Percentiles rank a stretch among this genome's conserved stretches.
Evolutionary conservation across 2,797 vertebrate genomes (phyloP).

Genomic region (Sardinella longiceps): DNA sequence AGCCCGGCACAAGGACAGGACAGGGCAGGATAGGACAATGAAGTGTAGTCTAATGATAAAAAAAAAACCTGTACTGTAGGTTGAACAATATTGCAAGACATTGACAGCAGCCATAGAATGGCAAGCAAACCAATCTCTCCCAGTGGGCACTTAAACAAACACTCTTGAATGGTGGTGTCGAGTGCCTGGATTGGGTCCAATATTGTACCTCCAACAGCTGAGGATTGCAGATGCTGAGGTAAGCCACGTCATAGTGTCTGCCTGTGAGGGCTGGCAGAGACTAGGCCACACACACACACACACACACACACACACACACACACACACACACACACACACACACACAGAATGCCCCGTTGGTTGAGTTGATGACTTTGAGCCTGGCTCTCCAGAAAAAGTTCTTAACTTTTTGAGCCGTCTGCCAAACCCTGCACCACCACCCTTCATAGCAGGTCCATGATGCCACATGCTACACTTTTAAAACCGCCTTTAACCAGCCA

Average conservation of each 20-base stretch:
- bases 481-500: background rate
- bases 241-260: background rate
- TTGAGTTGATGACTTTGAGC: background rate
- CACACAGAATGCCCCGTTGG: background rate
- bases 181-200: background rate
- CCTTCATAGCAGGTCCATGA: background rate
- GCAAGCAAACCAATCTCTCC: background rate
- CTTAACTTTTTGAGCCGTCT: background rate
- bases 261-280: background rate
- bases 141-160: background rate
- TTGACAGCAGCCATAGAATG: background rate
- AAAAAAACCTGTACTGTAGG: background rate
- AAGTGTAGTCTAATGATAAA: background rate
- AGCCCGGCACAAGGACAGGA: background rate
- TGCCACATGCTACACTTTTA: background rate
- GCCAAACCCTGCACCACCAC: background rate
- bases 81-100: background rate
- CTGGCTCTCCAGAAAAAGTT: background rate
- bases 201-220: background rate
- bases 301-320: no score
- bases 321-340: no score
- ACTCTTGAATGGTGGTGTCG: background rate
- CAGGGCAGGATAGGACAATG: slow-evolving; percentile 10
- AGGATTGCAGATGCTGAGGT: slow-evolving; percentile 10
- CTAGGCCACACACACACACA: background rate